phyloP scores from a whole-genome alignment of 2,888 invertebrate genomes.

The Cerastis rubricosa region DNA sequence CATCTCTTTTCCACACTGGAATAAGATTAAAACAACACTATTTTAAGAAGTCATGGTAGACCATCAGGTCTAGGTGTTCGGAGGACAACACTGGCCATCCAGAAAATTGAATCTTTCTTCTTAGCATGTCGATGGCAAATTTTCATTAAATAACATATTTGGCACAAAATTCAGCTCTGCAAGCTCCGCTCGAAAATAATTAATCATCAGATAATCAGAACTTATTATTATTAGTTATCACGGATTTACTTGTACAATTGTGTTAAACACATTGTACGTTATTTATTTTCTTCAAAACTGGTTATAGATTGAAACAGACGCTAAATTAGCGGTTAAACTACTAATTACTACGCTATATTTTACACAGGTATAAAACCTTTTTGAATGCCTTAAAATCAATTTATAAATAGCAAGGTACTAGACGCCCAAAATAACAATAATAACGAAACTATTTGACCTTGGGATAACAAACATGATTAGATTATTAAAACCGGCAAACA shows the following conservation, averaged over 20 bases:
- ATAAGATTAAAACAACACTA: no score
- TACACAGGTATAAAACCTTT: background rate
- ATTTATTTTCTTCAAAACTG: background rate
- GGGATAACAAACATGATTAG: background rate
- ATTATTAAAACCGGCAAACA: background rate
- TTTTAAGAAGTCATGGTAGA: no score
- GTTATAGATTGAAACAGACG: background rate
- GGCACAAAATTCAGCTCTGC: no score
- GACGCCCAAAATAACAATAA: constrained; percentile 7
- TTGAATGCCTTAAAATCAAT: background rate
- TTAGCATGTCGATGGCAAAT: no score
- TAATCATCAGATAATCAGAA: no score
- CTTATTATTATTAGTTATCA: background rate
- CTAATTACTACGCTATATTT: background rate
- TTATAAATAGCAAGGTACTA: background rate
- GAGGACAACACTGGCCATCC: background rate
- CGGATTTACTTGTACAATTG: background rate
- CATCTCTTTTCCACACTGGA: no score
- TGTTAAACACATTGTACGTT: background rate
- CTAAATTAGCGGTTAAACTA: background rate
- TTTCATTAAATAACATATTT: no score
- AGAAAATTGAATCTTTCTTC: background rate
- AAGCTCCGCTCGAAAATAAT: no score
- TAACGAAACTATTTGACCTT: constrained; percentile 1
- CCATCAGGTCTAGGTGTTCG: background rate